Base-by-base conservation (phyloP, 2,113 vertebrate species). In the Haliaeetus leucogaster region DNA sequence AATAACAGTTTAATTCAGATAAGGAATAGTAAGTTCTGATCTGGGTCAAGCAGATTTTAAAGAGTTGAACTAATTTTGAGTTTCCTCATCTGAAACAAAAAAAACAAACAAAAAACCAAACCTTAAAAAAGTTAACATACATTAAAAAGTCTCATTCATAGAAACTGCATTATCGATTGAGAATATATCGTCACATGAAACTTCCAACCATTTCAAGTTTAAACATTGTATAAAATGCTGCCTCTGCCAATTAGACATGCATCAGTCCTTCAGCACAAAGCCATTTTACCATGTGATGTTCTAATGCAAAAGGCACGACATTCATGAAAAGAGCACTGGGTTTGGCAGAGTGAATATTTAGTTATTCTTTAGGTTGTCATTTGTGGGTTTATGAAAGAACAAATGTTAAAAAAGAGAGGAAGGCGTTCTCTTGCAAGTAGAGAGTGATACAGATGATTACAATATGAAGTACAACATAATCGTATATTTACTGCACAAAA, bases 311-410 rank as follows among this genome's bases (percentile, higher is more conserved):
- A 97, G 83, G 34, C 93, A 97, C 21, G 6, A 45, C 71, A 40
- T 34, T 95, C 83, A 95, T 81, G 79, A 96, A 97, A 94, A 95
- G 89, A 85, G 9, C 72, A 55, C 67, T 20, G 14, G 43, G 63
- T 88, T 89, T 96, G 82, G 74, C 72, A 93, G 87, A 88, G 34
- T 48, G 97, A 97, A 89, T 97, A 96, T 98, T 95, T 93, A 97
- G 78, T 95, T 97, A 95, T 97, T 70, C 84, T 97, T 97, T 93
- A 94, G 96, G 95, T 97, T 93, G 95, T 98, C 96, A 98, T 98
- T 98, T 98, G 97, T 96, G 98, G 98, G 89, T 96, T 97, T 93
- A 93, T 87, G 91, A 84, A 96, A 95, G 91, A 95, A 97, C 81
- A 96, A 94, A 97, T 71, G 65, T 91, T 94, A 79, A 93, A 93